These are phyloP conservation scores for Dryoscopus gambensis DNA, from an alignment of 2,113 vertebrate genomes.

Conservation along the genomic window DNA sequence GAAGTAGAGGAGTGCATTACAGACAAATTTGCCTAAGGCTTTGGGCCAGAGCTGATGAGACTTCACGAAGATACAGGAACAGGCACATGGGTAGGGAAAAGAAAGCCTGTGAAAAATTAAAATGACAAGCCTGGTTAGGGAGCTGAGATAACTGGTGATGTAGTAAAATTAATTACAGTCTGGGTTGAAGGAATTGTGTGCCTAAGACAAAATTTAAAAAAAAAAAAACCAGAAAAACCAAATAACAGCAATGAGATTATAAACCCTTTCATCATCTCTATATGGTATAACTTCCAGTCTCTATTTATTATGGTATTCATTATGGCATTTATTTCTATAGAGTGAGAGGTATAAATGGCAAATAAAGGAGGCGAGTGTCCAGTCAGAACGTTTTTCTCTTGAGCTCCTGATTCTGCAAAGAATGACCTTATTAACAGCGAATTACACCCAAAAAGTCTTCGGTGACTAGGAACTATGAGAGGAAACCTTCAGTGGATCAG, in stretches of 20 bases:
- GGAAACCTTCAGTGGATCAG: not conserved
- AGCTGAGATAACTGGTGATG: constrained; percentile 59
- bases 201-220: constrained; percentile 46
- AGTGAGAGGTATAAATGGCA: not conserved
- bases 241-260: constrained; percentile 53
- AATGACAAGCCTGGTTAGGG: constrained; percentile 68
- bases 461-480: no score
- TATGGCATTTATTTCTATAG: constrained; percentile 18
- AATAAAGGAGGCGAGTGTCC: not conserved
- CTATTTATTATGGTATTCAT: constrained; percentile 15
- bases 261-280: constrained; percentile 43
- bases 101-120: constrained; percentile 68
- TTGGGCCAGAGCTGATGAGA: constrained; percentile 59
- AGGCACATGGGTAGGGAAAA: constrained; percentile 41
- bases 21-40: constrained; percentile 55
- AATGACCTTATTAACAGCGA: not conserved
- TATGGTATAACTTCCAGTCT: not conserved
- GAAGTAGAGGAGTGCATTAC: constrained; percentile 26
- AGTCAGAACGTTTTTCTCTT: not conserved
- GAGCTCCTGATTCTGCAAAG: not conserved
- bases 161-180: constrained; percentile 67
- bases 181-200: constrained; percentile 38
- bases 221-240: not conserved
- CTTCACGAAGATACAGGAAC: constrained; percentile 46
- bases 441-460: not conserved